Percentiles rank a stretch among this genome's conserved stretches.
Conservation (phyloP, 2,113 vertebrate genomes). For the Microtus pennsylvanicus region DNA sequence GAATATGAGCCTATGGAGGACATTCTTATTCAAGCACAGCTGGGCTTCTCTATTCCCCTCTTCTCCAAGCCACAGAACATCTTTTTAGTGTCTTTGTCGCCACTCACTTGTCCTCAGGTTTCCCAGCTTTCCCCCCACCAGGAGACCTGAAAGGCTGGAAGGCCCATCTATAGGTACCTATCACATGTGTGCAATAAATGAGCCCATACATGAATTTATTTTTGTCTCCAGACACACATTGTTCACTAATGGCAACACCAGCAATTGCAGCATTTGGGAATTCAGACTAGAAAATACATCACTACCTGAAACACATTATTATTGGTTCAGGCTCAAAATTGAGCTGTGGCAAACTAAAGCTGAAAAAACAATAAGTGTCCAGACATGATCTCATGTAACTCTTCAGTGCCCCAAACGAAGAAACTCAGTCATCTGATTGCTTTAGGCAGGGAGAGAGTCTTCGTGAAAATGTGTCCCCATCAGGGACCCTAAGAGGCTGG, state of each 20-base stretch:
- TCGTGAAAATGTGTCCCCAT: rapidly evolving
- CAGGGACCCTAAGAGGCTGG: neutral
- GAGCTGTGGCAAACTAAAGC: neutral
- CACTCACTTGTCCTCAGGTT: neutral
- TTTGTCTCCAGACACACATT: neutral
- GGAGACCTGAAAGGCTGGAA: neutral
- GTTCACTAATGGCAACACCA: neutral
- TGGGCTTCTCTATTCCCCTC: no score
- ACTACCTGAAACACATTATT: neutral
- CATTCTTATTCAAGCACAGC: neutral
- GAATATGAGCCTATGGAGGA: no score
- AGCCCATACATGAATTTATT: neutral
- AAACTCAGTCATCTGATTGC: neutral
- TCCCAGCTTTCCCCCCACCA: neutral
- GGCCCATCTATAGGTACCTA: neutral
- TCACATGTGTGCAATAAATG: neutral
- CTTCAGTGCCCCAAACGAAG: neutral
- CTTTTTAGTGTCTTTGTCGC: neutral
- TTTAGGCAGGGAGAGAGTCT: neutral
- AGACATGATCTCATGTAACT: neutral
- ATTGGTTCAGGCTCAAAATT: neutral
- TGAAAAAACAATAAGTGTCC: neutral
- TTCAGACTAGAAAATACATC: neutral
- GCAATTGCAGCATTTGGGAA: neutral
- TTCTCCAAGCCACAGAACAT: neutral